Evolutionary conservation across 1,140 invertebrate species (phyloP).

Genomic region (roundworm (Caenorhabditis elegans)): WBcel235 BX284606.5:963001-963500

Average conservation of each 20-base stretch:
- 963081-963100: conserved; percentile 66
- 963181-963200: conserved; percentile 65
- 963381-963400: not conserved
- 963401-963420: not conserved
- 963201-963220: conserved; percentile 45
- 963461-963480: too few species aligned
- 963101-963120: not conserved
- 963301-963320: too few species aligned
- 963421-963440: not conserved
- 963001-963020: too few species aligned
- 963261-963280: too few species aligned
- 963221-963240: too few species aligned
- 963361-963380: not conserved
- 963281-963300: too few species aligned
- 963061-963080: conserved; percentile 66
- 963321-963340: too few species aligned
- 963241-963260: too few species aligned
- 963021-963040: conserved; percentile 67
- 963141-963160: conserved; percentile 64
- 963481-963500: too few species aligned
- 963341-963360: not conserved
- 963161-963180: conserved; percentile 59
- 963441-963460: too few species aligned
- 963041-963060: conserved; percentile 66
- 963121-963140: conserved; percentile 52